A percentile compares a stretch with the other conserved stretches of the same genome.
These are phyloP conservation scores for Drosophila burlai DNA, from an alignment of 1,140 invertebrate genomes.

Conservation along the genomic window DNA sequence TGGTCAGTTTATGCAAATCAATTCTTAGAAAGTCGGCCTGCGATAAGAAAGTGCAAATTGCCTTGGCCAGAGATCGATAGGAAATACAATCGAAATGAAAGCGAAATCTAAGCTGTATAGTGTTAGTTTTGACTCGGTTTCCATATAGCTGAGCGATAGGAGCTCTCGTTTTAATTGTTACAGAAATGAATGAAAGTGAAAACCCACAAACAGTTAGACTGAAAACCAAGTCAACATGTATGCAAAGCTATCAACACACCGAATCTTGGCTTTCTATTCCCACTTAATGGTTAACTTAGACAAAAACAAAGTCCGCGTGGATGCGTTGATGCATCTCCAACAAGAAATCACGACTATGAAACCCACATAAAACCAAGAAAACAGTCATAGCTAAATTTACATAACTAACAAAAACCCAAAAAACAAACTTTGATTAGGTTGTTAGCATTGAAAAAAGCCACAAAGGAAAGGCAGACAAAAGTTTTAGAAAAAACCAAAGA, in stretches of 20 bases:
- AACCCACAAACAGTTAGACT: conserved; percentile 40
- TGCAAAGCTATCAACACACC: conserved; percentile 45
- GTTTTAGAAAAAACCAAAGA: conserved; percentile 33
- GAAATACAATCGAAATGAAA: conserved; percentile 49
- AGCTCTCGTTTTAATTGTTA: conserved; percentile 68
- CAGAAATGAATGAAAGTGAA: conserved; percentile 59
- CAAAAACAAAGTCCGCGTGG: conserved; percentile 30
- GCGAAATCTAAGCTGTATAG: conserved; percentile 37
- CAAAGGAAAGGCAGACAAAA: conserved; percentile 41
- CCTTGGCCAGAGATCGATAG: conserved; percentile 53
- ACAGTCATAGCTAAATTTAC: conserved; percentile 58
- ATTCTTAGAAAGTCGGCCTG: conserved; percentile 73
- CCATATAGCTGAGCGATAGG: conserved; percentile 3
- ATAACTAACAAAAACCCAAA: conserved; percentile 63
- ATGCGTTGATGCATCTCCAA: conserved; percentile 41
- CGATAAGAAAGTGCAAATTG: conserved; percentile 72
- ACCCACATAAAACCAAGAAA: conserved; percentile 40
- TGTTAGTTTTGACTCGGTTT: conserved; percentile 40
- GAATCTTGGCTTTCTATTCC: conserved; percentile 49
- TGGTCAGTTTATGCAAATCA: conserved; percentile 64
- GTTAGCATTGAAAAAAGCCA: conserved; percentile 66
- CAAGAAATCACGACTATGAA: conserved; percentile 43
- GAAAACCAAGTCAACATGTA: conserved; percentile 22
- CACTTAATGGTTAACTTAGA: conserved; percentile 19
- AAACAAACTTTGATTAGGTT: conserved; percentile 60